A percentile compares a stretch with the other conserved stretches of the same genome.
Evolutionary conservation across 1,140 invertebrate genomes (phyloP).

Genomic region (Ceratina calcarata): DNA sequence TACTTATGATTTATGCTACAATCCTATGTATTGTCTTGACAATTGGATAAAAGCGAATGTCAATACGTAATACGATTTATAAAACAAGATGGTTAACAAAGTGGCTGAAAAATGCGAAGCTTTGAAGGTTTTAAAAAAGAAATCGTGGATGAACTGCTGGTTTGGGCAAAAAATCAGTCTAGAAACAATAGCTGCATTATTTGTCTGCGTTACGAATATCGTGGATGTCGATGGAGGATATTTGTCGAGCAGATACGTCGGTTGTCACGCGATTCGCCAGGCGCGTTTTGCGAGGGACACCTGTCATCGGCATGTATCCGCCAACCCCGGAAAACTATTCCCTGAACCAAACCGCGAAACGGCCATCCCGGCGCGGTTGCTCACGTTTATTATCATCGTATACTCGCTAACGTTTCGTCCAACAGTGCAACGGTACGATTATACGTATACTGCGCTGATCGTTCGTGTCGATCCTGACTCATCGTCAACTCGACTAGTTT

Average conservation of each 20-base stretch:
- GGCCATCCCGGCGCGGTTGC: not conserved
- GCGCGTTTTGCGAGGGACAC: constrained; percentile 8
- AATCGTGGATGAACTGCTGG: not conserved
- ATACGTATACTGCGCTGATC: not conserved
- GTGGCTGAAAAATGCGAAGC: no score
- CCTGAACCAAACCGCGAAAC: constrained; percentile 23
- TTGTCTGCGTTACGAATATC: constrained; percentile 17
- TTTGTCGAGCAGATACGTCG: not conserved
- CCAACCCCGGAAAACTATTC: constrained; percentile 6
- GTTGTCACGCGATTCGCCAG: constrained; percentile 7
- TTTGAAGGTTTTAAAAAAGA: no score
- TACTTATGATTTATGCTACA: no score
- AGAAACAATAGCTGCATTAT: constrained; percentile 1
- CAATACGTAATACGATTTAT: no score
- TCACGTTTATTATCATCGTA: constrained; percentile 15
- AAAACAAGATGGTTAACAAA: no score
- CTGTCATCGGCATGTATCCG: constrained; percentile 20
- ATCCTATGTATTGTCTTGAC: no score
- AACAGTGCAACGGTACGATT: not conserved
- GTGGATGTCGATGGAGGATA: constrained; percentile 13
- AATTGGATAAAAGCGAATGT: no score
- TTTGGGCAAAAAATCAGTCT: not conserved
- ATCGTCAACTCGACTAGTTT: not conserved
- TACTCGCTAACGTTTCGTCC: not conserved
- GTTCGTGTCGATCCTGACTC: not conserved